A percentile compares a stretch with the other conserved stretches of the same genome.
These are phyloP conservation scores for Netelia melanura DNA, from an alignment of 2,888 invertebrate genomes.

Conservation along the genomic window DNA sequence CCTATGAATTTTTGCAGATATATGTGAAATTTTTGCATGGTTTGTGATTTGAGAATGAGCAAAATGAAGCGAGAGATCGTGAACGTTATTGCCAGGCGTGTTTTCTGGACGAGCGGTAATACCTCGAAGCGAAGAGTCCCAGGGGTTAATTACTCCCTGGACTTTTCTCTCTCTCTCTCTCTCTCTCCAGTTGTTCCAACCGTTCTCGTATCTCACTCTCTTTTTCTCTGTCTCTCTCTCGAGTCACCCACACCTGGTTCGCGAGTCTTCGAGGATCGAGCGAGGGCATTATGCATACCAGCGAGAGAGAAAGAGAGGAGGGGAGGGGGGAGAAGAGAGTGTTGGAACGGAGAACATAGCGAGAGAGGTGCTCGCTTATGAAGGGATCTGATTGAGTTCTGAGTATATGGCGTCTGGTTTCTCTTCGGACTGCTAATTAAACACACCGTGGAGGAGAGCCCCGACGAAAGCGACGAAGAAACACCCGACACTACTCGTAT, in stretches of 20 bases:
- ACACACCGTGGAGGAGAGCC: conserved; percentile 79
- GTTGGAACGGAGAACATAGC: conserved; percentile 37
- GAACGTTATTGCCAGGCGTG: neutral
- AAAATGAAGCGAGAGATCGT: neutral
- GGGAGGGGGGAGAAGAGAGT: conserved; percentile 25
- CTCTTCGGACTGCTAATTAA: conserved; percentile 83
- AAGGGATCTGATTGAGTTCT: conserved; percentile 85
- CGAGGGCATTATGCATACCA: conserved; percentile 82
- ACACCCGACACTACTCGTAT: conserved; percentile 66
- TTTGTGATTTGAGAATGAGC: neutral
- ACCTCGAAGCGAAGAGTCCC: conserved; percentile 47
- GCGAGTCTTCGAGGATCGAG: conserved; percentile 26
- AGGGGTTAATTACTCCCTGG: conserved; percentile 64
- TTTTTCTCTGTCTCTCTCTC: conserved; percentile 34
- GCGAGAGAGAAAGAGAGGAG: conserved; percentile 59
- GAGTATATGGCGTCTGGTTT: conserved; percentile 83
- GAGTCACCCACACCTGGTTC: conserved; percentile 66
- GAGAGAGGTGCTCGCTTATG: conserved; percentile 78
- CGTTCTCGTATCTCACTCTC: conserved; percentile 45
- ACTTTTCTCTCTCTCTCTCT: conserved; percentile 2
- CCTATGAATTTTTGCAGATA: no score
- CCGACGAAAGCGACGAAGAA: conserved; percentile 54
- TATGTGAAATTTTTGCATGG: neutral
- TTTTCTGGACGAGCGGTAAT: conserved; percentile 19
- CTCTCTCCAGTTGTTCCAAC: conserved; percentile 38